Base-by-base conservation (phyloP, 2,113 vertebrate species). In the Scalopus aquaticus region DNA sequence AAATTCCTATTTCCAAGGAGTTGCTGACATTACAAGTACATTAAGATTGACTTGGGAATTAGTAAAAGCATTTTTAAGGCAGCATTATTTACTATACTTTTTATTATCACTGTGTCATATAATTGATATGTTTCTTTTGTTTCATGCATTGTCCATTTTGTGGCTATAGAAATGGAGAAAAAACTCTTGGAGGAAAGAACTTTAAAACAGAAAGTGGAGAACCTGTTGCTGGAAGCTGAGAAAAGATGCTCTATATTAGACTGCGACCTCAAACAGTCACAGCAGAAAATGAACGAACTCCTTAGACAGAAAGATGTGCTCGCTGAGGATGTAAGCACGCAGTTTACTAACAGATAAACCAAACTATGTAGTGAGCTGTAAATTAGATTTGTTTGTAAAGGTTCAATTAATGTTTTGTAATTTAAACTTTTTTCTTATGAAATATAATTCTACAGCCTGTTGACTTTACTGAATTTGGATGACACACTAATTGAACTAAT, bases 261-360 rank as follows among this genome's bases (percentile, higher is more conserved):
- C 98, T 99, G 99, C 20, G 99, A 99, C 97, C 98, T 99, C 93
- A 99, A 99, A 96, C 99, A 99, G 97, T 99, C 99, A 0, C 98
- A 99, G 81, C 99, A 99, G 98, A 99, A 99, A 96, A 98, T 99
- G 32, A 99, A 99, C 0, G 99, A 99, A 95, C 98, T 99, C 56
- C 98, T 99, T 32, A 98, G 98, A 58, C 99, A 99, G 87, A 99
- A 99, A 96, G 99, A 99, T 96, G 98, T 98, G 70, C 98, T 99
- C 8, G 99, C 97, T 7, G 99, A 99, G 96, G 99, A 99, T 98
- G 99, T 99, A 97, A 96, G 98, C 97, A 93, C 35, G 3, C 19
- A 8, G 79, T 35, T n/a, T 49, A 64, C 42, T 93, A 74, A 12
- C 26, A 72, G 39, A 37, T 60, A 77, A 4, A 35, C 44, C 60